A percentile compares a stretch with the other conserved stretches of the same genome.
phyloP scores from a whole-genome alignment of 2,888 invertebrate species.

The Embidobia sp. region DNA sequence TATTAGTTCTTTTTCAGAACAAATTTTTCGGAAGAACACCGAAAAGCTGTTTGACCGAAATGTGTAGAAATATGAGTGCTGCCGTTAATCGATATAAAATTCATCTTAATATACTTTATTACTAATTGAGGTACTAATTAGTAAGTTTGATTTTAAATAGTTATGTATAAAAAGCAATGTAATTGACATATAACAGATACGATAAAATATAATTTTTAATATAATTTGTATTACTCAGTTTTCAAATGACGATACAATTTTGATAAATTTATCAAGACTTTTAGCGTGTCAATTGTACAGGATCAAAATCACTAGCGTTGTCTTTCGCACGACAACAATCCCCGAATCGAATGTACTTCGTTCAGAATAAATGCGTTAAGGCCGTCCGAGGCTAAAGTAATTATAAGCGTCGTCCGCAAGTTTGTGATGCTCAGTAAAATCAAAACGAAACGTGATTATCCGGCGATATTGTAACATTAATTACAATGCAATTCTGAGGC shows the following conservation, averaged over 20 bases:
- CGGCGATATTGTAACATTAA: constrained; percentile 22
- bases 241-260: neutral
- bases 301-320: constrained; percentile 2
- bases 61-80: too few relatives aligned
- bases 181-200: too few relatives aligned
- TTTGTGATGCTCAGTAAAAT: constrained; percentile 48
- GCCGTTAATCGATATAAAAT: too few relatives aligned
- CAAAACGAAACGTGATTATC: constrained; percentile 32
- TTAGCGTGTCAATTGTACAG: constrained; percentile 29
- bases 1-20: too few relatives aligned
- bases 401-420: constrained; percentile 61
- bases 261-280: constrained; percentile 13
- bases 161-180: too few relatives aligned
- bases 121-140: too few relatives aligned
- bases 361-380: constrained; percentile 52
- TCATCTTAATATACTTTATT: too few relatives aligned
- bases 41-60: too few relatives aligned
- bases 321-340: constrained; percentile 13
- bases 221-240: too few relatives aligned
- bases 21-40: too few relatives aligned
- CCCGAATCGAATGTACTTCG: constrained; percentile 26
- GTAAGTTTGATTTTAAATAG: too few relatives aligned
- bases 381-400: constrained; percentile 74
- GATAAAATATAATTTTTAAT: too few relatives aligned
- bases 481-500: constrained; percentile 1